Conservation (phyloP, 2,888 invertebrate genomes). For the Netelia virgata region DNA sequence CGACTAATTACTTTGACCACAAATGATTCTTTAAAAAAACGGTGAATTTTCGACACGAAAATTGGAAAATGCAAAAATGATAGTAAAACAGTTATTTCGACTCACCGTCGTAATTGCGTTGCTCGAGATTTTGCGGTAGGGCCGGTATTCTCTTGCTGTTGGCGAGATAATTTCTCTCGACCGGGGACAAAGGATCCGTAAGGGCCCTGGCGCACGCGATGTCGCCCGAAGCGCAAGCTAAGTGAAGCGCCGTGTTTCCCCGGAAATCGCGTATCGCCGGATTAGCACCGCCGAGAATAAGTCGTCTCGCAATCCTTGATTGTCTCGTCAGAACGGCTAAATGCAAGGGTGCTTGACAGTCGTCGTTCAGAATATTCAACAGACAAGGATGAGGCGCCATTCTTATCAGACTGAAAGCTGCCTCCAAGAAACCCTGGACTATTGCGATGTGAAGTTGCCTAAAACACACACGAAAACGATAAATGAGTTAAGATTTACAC, state of each 20-base stretch:
- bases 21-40: too few relatives aligned
- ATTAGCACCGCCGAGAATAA: conserved; percentile 92
- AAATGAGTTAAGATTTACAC: not conserved
- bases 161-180: conserved; percentile 82
- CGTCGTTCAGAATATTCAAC: conserved; percentile 93
- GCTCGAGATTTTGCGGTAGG: conserved; percentile 89
- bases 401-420: conserved; percentile 91
- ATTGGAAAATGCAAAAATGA: not conserved
- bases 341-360: conserved; percentile 93
- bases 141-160: conserved; percentile 84
- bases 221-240: conserved; percentile 91
- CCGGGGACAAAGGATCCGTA: conserved; percentile 88
- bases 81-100: conserved; percentile 66
- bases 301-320: conserved; percentile 90
- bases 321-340: conserved; percentile 93
- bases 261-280: conserved; percentile 87
- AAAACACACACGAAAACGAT: conserved; percentile 73
- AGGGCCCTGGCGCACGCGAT: conserved; percentile 90
- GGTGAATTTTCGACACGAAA: not conserved
- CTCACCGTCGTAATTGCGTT: conserved; percentile 95
- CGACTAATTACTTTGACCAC: too few relatives aligned
- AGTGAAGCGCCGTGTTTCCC: conserved; percentile 95
- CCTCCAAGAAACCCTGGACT: conserved; percentile 90
- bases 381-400: conserved; percentile 92
- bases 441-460: conserved; percentile 95